These are phyloP conservation scores for Brachyopa scutellaris DNA, from an alignment of 2,888 invertebrate species.

Conservation along the genomic window DNA sequence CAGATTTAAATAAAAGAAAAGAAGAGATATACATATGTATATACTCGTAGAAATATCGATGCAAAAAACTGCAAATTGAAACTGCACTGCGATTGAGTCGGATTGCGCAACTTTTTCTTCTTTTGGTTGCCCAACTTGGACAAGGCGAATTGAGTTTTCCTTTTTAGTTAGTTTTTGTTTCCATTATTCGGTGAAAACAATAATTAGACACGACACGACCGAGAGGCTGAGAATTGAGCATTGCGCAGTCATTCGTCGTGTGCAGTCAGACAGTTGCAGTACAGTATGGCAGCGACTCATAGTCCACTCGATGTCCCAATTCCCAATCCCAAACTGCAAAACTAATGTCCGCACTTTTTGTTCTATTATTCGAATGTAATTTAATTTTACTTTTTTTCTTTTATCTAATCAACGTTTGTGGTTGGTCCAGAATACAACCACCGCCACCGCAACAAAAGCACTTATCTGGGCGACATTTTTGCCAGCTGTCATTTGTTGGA, in stretches of 20 bases:
- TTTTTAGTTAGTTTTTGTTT: conserved; percentile 4
- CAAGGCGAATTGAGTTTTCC: conserved; percentile 48
- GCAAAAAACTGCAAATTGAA: conserved; percentile 4
- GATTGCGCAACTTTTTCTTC: conserved; percentile 51
- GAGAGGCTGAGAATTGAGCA: conserved; percentile 55
- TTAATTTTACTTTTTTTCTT: conserved; percentile 8
- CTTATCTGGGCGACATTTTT: conserved; percentile 11
- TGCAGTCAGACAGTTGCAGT: conserved; percentile 31
- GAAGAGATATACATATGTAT: conserved; percentile 15
- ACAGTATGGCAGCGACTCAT: conserved; percentile 1
- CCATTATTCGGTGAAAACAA: conserved; percentile 53
- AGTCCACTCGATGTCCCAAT: conserved; percentile 32
- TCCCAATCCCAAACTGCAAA: conserved; percentile 33
- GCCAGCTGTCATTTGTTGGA: conserved; percentile 3
- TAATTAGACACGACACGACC: conserved; percentile 67
- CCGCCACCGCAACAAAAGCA: neutral
- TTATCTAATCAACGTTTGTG: conserved; percentile 34
- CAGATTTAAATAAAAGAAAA: conserved; percentile 59
- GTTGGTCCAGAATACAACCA: conserved; percentile 4
- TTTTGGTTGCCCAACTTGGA: conserved; percentile 64
- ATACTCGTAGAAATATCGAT: neutral
- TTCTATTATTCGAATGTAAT: conserved; percentile 1
- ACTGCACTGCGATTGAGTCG: conserved; percentile 17
- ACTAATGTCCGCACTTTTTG: neutral
- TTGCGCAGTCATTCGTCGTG: conserved; percentile 53